Evolutionary conservation across 2,797 vertebrate species (phyloP), one percentile per base, ranked within the genome.

Genomic region (Ara ararauna): DNA sequence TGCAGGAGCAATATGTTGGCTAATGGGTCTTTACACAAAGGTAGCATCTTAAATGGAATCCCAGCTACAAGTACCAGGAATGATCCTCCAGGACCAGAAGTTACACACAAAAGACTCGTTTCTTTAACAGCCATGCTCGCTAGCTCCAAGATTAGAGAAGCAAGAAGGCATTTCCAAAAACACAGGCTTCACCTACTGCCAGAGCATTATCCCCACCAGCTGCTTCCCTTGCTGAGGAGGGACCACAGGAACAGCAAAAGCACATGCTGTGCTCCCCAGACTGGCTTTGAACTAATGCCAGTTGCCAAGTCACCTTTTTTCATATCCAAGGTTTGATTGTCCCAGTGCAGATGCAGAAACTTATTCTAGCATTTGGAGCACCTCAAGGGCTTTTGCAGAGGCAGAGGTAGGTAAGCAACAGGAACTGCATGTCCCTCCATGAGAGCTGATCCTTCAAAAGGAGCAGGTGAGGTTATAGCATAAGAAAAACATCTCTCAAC

Each of bases 21-120:
- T 87, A 45, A 71, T 50, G 56, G 42, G 53, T 94, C 93, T 76
- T 92, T 67, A 60, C 24, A 36, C 62, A 48, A 70, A 78, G 4
- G 10, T 51, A 62, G 11, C 18, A 34, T 30, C 30, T 70, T 14
- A 61, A 50, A 53, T 40, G 47, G 85, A 91, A 77, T 38, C 48
- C 50, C 64, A 83, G 3, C 45, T 51, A 47, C 77, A 74, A 53
- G 72, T 7, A 19, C 42, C 47, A 40, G 27, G 40, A 53, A 56
- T 13, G 40, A 40, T 44, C 30, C 47, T 66, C 21, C 26, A 75
- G 68, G n/a, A 64, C 34, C 29, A 1, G 15, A 47, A 58, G 10
- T 16, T 58, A 20, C 29, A 13, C 5, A 16, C 24, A 29, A 40
- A 89, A 83, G 14, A 75, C 58, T 61, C 54, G 8, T 86, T 71